These are phyloP conservation scores for Synaphobranchus kaupii DNA, from an alignment of 2,797 vertebrate species.

Conservation along the genomic window DNA sequence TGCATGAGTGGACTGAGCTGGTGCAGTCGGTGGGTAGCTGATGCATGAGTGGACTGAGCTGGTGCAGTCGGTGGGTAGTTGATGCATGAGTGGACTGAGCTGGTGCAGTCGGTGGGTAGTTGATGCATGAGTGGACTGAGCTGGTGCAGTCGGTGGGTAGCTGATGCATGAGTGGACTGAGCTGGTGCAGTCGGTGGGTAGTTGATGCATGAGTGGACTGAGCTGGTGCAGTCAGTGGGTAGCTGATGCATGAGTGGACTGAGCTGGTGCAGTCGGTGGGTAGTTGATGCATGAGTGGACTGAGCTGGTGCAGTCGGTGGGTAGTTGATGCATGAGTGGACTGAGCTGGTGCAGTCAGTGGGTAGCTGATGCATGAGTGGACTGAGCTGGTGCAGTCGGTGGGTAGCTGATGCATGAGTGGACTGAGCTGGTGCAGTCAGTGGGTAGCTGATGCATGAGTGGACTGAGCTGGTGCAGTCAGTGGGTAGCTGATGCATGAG, in stretches of 20 bases:
- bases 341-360: not conserved
- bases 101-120: not conserved
- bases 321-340: too few species aligned
- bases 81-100: slow-evolving; percentile 12
- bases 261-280: not conserved
- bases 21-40: too few species aligned
- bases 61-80: too few species aligned
- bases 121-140: slow-evolving; percentile 15
- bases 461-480: slow-evolving; percentile 4
- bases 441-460: too few species aligned
- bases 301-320: not conserved
- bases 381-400: slow-evolving; percentile 2
- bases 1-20: not conserved
- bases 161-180: too few species aligned
- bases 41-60: slow-evolving; percentile 14
- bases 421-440: slow-evolving; percentile 5
- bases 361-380: too few species aligned
- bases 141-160: not conserved
- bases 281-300: too few species aligned
- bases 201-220: too few species aligned
- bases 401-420: too few species aligned
- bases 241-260: too few species aligned
- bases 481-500: too few species aligned
- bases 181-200: not conserved
- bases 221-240: not conserved